These are phyloP conservation scores for Pelodiscus sinensis DNA, from an alignment of 2,113 vertebrate genomes.

Conservation along the genomic window DNA sequence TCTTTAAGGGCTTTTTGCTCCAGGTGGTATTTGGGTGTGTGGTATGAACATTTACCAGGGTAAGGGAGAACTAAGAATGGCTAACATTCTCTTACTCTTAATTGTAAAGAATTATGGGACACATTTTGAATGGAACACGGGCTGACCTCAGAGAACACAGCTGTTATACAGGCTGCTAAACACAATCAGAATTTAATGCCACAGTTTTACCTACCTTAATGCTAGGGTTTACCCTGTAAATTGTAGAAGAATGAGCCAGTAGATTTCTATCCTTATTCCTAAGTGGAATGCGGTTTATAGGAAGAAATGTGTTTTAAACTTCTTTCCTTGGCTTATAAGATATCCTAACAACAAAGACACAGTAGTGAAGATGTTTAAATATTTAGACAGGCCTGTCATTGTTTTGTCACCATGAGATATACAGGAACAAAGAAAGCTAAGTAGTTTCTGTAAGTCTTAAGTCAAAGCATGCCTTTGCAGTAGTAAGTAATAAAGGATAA, in stretches of 20 bases:
- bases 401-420: neutral
- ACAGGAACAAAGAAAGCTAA: neutral
- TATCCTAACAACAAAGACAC: neutral
- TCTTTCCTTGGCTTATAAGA: neutral
- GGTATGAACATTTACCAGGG: too few relatives aligned
- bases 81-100: neutral
- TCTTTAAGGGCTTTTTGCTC: neutral
- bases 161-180: neutral
- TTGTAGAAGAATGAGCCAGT: neutral
- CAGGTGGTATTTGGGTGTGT: neutral
- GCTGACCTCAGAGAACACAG: neutral
- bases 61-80: neutral
- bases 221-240: neutral
- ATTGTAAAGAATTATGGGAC: neutral
- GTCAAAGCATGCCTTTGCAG: neutral
- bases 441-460: neutral
- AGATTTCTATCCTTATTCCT: neutral
- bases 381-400: neutral
- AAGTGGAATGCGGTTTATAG: neutral
- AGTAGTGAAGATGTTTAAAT: neutral
- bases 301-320: neutral
- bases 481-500: neutral
- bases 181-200: neutral
- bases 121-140: neutral
- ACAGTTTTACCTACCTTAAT: neutral